Evolutionary conservation across 92 coral and sea anemone species (phyloP).

Genomic region (Parazoanthus swiftii): DNA sequence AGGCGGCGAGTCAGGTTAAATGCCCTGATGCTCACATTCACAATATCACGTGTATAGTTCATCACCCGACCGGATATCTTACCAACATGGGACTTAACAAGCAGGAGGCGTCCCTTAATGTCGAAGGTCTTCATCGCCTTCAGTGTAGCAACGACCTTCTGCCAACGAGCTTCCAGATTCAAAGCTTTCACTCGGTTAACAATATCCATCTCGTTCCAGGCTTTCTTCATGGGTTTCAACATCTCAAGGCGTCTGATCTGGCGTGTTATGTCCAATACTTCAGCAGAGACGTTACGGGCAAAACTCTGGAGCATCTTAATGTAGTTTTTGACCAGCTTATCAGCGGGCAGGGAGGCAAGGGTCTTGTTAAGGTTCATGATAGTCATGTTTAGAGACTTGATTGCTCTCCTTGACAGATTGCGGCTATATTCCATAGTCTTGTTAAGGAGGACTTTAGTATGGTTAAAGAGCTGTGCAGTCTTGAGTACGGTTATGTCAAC

Average conservation of each 20-base stretch:
- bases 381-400: constrained; percentile 50
- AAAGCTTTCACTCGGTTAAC: constrained; percentile 58
- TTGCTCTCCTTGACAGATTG: constrained; percentile 56
- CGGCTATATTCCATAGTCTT: constrained; percentile 58
- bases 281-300: constrained; percentile 64
- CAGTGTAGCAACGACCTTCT: constrained; percentile 52
- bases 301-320: constrained; percentile 48
- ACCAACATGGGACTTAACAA: constrained; percentile 47
- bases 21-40: constrained; percentile 51
- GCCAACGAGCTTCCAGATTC: constrained; percentile 64
- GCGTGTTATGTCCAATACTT: constrained; percentile 57
- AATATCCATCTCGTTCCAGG: constrained; percentile 71
- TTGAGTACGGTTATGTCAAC: constrained; percentile 68
- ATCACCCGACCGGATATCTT: constrained; percentile 45
- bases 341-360: constrained; percentile 60
- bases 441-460: constrained; percentile 60
- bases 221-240: constrained; percentile 44
- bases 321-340: constrained; percentile 58
- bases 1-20: constrained; percentile 64
- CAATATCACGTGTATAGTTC: constrained; percentile 52
- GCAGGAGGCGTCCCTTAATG: constrained; percentile 59
- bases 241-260: constrained; percentile 71
- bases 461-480: constrained; percentile 52
- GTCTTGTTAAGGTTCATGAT: constrained; percentile 61
- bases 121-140: constrained; percentile 52